Evolutionary conservation across 1,140 invertebrate species (phyloP), one percentile per base, ranked within the genome.

Genomic region (Leptoteleia sp.): DNA sequence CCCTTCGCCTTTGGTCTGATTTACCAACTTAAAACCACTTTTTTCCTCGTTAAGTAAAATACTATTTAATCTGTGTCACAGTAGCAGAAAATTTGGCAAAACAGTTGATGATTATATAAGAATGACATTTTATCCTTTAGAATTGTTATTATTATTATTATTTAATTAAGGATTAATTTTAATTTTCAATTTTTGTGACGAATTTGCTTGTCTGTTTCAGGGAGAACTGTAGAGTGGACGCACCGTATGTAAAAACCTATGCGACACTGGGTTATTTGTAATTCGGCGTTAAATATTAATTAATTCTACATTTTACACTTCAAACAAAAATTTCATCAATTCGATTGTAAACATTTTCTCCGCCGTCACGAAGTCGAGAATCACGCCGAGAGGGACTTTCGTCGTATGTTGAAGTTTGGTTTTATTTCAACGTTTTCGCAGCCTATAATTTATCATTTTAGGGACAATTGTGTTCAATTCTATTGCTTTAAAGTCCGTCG

Each of bases 221-320:
- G 90, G 95, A 94, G 90, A 94, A 92, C 88, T 95, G 94, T 90
- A 94, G 92, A 91, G 92, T 93, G 90, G 94, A 95, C 87, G 92
- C 93, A 86, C 94, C 94, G 84, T 96, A 96, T 91, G 94, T 95
- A 89, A 96, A 96, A 92, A 96, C 95, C 83, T 96, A 96, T 88
- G 94, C 95, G 83, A 96, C 95, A 67, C 92, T 96, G 87, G 95
- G 95, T 89, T 96, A 96, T 87, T 93, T 96, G 91, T 96, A 95
- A 94, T 82, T 82, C 77, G 76, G 73, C 71, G 76, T 81, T 80
- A 73, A 55, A 65, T 54, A 83, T 55, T 82, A 15, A 72, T 79
- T 81, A 79, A 79, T 59, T 52, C 79, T 81, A 79, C 64, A 80
- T 84, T 86, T 85, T 83, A 72, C 81, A 83, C 62, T 75, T 80